Conservation (phyloP, 2,797 vertebrate genomes). For the Pseudotriccus pelzelni region DNA sequence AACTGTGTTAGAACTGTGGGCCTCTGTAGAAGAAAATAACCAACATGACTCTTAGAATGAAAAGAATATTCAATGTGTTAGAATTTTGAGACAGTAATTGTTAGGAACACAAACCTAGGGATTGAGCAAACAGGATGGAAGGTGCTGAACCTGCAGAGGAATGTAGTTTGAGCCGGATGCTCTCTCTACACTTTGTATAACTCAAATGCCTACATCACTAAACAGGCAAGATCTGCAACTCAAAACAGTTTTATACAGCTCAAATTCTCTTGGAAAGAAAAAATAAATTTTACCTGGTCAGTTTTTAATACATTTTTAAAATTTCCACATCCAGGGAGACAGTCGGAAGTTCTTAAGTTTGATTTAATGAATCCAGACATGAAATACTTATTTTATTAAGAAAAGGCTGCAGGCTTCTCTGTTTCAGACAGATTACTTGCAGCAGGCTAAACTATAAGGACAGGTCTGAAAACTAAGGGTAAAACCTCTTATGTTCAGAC, state of each 20-base stretch:
- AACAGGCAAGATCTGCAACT: not conserved
- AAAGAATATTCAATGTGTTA: not conserved
- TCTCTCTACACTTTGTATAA: not conserved
- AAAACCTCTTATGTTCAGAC: not conserved
- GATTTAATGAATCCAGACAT: not conserved
- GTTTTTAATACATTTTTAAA: not conserved
- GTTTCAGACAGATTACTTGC: not conserved
- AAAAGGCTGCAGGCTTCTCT: not conserved
- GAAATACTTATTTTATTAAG: not conserved
- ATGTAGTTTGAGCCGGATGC: not conserved
- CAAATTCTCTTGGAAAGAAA: not conserved
- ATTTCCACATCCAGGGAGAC: not conserved
- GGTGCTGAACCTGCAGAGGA: not conserved
- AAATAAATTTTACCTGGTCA: not conserved
- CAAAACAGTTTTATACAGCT: not conserved
- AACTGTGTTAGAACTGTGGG: slow-evolving; percentile 62
- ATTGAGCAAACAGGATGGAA: not conserved
- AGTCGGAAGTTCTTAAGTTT: not conserved
- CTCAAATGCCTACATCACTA: not conserved
- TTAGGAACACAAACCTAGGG: not conserved
- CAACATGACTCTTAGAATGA: not conserved
- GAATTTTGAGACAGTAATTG: not conserved
- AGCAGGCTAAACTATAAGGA: not conserved
- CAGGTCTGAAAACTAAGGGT: not conserved
- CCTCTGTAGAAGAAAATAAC: slow-evolving; percentile 64